Conservation (phyloP, 2,113 vertebrate species). For the Ctenomys sociabilis region DNA sequence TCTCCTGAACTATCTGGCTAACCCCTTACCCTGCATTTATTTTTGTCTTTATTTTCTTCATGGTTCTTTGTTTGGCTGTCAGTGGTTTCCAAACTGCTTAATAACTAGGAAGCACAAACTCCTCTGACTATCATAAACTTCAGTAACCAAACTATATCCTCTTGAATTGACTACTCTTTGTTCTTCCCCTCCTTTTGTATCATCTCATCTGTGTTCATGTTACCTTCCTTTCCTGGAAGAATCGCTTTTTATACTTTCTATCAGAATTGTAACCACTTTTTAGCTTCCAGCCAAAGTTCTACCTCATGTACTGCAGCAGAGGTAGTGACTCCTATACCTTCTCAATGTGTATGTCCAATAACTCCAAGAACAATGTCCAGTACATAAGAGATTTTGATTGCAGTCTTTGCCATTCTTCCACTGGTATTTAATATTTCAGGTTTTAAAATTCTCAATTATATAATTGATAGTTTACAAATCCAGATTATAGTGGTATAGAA, state of each 20-base stretch:
- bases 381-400: background rate
- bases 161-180: background rate
- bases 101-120: background rate
- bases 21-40: background rate
- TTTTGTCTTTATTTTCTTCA: conserved; percentile 5
- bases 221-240: background rate
- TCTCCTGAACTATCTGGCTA: no score
- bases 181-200: background rate
- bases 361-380: background rate
- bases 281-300: background rate
- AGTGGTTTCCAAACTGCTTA: background rate
- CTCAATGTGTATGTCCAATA: background rate
- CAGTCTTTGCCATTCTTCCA: background rate
- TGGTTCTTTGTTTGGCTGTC: background rate
- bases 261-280: background rate
- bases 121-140: background rate
- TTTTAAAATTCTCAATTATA: background rate
- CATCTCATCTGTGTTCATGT: background rate
- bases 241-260: background rate
- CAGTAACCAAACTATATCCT: background rate
- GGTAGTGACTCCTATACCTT: background rate
- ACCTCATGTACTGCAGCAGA: background rate
- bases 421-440: background rate
- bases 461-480: background rate
- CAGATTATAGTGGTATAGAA: background rate